Evolutionary conservation across 2,888 invertebrate genomes (phyloP), one percentile per base, ranked within the genome.

Genomic region (Tenthredo notha): DNA sequence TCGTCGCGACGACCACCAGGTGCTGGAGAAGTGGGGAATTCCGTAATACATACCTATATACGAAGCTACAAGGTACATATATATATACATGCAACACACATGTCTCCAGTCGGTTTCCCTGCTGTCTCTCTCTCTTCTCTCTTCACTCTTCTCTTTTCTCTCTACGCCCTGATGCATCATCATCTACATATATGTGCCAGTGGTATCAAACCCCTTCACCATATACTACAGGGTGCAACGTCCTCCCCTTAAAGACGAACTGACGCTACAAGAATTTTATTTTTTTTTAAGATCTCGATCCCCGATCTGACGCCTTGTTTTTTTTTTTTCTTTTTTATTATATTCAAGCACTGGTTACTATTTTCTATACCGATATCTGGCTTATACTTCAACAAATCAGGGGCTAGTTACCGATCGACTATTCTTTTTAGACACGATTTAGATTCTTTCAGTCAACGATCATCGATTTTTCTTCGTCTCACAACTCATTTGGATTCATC

Each of bases 211-310:
- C 91, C 91, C 92, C 90, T 90, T 91, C 87, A 88, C 88, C 37
- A 33, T 33, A 33, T 77, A 75, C 15, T 77, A 2, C 77, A 54
- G 80, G 89, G 92, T 92, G 92, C 92, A 93, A 93, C 89, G 93
- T 91, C 92, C 93, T 92, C 87, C 21, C 88, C 85, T 92, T 92
- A 92, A 93, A 93, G 92, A 91, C 91, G 92, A 91, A 88, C 89
- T 88, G 87, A 86, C 58, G 18, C 33, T 77, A 5, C 29, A 25
- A 7, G 54, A n/a, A 37, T n/a, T 18, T n/a, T n/a, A n/a, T n/a
- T n/a, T n/a, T n/a, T n/a, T 37, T n/a, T 80, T 40, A 37, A 40
- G 33, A 78, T 3, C 33, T 54, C 18, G 21, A 21, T 9, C 25
- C 15, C 50, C 25, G 25, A 50, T 47, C 21, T 15, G 2, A 47